Conservation (phyloP, 2,888 invertebrate genomes). For the Digitonthophagus gazella region DNA sequence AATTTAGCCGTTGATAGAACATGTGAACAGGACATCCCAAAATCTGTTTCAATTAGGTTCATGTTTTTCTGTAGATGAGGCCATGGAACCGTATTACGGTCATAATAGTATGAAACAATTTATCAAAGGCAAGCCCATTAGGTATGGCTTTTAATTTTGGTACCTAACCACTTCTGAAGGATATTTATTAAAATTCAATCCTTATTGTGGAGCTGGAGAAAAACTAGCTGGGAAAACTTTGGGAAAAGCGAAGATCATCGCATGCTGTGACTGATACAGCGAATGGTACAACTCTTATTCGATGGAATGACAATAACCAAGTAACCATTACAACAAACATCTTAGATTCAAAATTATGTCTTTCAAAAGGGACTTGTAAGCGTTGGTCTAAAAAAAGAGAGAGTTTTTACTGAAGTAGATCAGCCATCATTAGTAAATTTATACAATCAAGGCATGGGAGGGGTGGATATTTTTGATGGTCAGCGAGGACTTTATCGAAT, state of each 20-base stretch:
- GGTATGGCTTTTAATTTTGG: constrained; percentile 31
- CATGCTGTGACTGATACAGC: no score
- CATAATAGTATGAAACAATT: constrained; percentile 37
- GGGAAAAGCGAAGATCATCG: not conserved
- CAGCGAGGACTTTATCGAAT: no score
- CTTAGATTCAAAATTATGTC: no score
- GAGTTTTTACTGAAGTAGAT: no score
- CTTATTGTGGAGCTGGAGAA: not conserved
- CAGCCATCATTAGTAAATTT: no score
- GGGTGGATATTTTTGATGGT: no score
- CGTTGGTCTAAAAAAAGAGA: no score
- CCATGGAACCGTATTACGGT: constrained; percentile 35
- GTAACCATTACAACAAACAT: no score
- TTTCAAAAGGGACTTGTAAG: no score
- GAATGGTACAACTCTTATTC: no score
- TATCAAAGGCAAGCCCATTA: constrained; percentile 32
- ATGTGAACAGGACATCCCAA: constrained; percentile 26
- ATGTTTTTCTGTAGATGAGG: constrained; percentile 33
- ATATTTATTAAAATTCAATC: constrained; percentile 2
- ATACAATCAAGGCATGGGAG: no score
- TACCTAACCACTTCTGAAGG: constrained; percentile 15
- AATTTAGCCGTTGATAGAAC: constrained; percentile 30
- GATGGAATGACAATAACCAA: no score
- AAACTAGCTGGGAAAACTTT: not conserved
- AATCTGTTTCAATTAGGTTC: constrained; percentile 22